A percentile compares a stretch with the other conserved stretches of the same genome.
These are phyloP conservation scores for Trinectes maculatus DNA, from an alignment of 2,113 vertebrate species.

Conservation along the genomic window DNA sequence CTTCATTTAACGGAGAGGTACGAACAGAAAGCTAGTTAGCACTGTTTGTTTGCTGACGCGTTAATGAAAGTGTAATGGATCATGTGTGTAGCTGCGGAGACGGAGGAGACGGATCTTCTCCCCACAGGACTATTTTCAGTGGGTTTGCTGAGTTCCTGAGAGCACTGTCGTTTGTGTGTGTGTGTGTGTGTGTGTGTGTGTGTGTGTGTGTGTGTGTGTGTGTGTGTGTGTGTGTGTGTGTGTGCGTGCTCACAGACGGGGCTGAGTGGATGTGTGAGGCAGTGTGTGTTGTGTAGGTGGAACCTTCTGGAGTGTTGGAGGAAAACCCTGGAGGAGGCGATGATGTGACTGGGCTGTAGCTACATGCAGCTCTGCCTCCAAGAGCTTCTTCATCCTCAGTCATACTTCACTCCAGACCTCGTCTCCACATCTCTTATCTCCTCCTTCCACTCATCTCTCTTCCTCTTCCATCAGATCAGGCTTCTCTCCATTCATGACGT, in stretches of 20 bases:
- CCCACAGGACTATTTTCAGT: conserved; percentile 59
- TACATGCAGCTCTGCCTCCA: conserved; percentile 27
- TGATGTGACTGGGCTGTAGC: conserved; percentile 39
- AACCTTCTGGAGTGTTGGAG: conserved; percentile 79
- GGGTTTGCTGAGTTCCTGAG: no score
- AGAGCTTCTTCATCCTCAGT: conserved; percentile 39
- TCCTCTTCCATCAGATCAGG: not conserved
- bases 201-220: conserved; percentile 22
- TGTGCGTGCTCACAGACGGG: conserved; percentile 58
- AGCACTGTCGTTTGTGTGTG: no score
- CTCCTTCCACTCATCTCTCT: not conserved
- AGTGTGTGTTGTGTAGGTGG: conserved; percentile 73
- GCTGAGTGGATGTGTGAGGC: conserved; percentile 55
- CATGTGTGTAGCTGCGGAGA: not conserved
- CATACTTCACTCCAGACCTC: conserved; percentile 12
- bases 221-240: conserved; percentile 31
- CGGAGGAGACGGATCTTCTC: conserved; percentile 47
- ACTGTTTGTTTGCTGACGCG: not conserved
- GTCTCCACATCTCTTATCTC: not conserved
- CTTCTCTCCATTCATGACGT: no score
- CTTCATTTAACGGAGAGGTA: not conserved
- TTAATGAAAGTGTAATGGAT: not conserved
- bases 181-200: conserved; percentile 29
- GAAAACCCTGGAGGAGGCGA: conserved; percentile 63
- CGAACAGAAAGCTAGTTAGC: not conserved